phyloP scores from a whole-genome alignment of 1,140 invertebrate genomes.

The Wiebesia pumilae region DNA sequence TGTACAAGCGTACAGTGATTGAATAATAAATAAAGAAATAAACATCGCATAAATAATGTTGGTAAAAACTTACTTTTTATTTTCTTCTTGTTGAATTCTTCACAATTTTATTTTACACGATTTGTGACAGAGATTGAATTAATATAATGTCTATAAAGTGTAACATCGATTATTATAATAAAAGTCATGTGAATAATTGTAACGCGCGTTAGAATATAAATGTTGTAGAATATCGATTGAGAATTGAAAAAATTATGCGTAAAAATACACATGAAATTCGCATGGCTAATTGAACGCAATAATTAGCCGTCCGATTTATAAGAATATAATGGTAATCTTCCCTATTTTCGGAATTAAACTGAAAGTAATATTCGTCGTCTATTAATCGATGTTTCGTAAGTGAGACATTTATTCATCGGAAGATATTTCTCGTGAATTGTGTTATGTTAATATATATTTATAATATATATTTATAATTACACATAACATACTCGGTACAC shows the following conservation, averaged over 20 bases:
- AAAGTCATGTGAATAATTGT: neutral
- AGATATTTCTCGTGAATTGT: neutral
- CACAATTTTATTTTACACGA: constrained; percentile 6
- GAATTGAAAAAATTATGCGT: neutral
- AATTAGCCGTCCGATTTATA: too few species aligned
- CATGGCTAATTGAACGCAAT: neutral
- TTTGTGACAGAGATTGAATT: neutral
- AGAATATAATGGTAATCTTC: too few species aligned
- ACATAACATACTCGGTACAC: too few species aligned
- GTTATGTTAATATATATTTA: neutral
- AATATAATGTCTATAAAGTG: neutral
- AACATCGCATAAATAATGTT: neutral
- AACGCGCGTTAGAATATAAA: neutral
- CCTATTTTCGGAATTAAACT: neutral
- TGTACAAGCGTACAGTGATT: too few species aligned
- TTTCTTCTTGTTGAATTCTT: neutral
- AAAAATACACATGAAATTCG: neutral
- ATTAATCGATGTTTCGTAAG: neutral
- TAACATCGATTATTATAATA: neutral
- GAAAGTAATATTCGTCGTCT: neutral
- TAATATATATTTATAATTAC: too few species aligned
- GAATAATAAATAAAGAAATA: neutral
- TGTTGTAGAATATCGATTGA: neutral
- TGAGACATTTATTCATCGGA: neutral
- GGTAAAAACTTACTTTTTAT: constrained; percentile 9